A percentile compares a stretch with the other conserved stretches of the same genome.
Evolutionary conservation across 2,113 vertebrate genomes (phyloP).

Genomic region (Antechinus flavipes): DNA sequence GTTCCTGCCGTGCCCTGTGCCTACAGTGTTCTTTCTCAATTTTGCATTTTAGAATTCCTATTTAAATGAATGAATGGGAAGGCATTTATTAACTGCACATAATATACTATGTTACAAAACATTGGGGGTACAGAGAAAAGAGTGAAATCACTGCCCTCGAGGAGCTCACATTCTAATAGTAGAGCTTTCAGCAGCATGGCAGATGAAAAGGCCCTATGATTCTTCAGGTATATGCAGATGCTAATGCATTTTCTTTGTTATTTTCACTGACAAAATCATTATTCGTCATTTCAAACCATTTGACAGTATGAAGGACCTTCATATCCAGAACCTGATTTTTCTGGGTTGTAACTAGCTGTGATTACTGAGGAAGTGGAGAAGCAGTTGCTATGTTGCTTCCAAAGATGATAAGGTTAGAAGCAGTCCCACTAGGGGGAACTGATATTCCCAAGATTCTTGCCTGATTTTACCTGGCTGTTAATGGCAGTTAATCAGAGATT

Average conservation of each 20-base stretch:
- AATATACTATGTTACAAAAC: not conserved
- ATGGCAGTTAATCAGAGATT: not conserved
- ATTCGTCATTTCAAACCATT: not conserved
- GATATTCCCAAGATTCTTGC: not conserved
- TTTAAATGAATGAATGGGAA: not conserved
- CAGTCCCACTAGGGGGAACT: not conserved
- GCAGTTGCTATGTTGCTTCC: not conserved
- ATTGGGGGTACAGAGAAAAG: not conserved
- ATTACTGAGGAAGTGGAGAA: not conserved
- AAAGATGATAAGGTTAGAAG: not conserved
- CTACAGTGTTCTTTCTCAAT: not conserved
- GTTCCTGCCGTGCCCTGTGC: not conserved
- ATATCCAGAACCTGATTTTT: not conserved
- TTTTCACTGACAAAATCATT: not conserved
- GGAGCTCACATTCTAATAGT: not conserved
- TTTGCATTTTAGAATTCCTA: not conserved
- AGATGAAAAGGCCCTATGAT: not conserved
- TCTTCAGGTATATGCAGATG: not conserved
- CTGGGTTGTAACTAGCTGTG: not conserved
- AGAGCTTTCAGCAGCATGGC: not conserved
- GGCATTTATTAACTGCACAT: not conserved
- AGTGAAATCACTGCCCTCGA: not conserved
- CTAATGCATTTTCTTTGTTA: not conserved
- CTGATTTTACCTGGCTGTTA: not conserved
- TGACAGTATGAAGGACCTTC: not conserved